Evolutionary conservation across 2,888 invertebrate genomes (phyloP), one percentile per base, ranked within the genome.

Genomic region (Hybos culiciformis): DNA sequence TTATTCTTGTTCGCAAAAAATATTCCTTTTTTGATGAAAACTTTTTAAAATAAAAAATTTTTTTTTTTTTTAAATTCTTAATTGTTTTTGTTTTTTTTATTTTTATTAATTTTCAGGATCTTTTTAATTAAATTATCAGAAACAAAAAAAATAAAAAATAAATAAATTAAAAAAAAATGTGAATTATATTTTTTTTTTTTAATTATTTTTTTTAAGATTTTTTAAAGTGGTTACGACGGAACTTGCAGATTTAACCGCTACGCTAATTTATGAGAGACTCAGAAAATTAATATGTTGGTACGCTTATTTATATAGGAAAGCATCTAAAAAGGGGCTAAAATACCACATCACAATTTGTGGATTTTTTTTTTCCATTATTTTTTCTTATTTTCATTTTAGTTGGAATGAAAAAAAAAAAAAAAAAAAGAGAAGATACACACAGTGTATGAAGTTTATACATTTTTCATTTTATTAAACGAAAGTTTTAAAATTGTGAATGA

Each of bases 221-320:
- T 29, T 29, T 6, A 12, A 6, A 29, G 29, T n/a, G n/a, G 12
- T 29, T 29, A 29, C 29, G 29, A n/a, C 29, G 29, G 29, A 29
- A 29, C 29, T 29, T 29, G 29, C 29, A 29, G 26, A 26, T 5
- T 26, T 36, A 36, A 36, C 36, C 36, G 36, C 36, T 36, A 36
- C 36, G 36, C 14, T 36, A 18, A 36, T 36, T 14, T 36, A 19
- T 36, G 19, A 36, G 36, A 36, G 36, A 36, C 36, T 36, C 36
- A 21, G n/a, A n/a, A 19, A 20, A 32, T 32, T 19, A 36, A 21
- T 21, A 20, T 21, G 19, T 21, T 36, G 36, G 14, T 36, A 19
- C 20, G 19, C 36, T 36, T 36, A 36, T 36, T 36, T 36, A 36
- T 36, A 36, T 36, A 36, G n/a, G n/a, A n/a, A n/a, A n/a, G 36